Evolutionary conservation across 2,113 vertebrate species (phyloP).

Genomic region (Panthera uncia): DNA sequence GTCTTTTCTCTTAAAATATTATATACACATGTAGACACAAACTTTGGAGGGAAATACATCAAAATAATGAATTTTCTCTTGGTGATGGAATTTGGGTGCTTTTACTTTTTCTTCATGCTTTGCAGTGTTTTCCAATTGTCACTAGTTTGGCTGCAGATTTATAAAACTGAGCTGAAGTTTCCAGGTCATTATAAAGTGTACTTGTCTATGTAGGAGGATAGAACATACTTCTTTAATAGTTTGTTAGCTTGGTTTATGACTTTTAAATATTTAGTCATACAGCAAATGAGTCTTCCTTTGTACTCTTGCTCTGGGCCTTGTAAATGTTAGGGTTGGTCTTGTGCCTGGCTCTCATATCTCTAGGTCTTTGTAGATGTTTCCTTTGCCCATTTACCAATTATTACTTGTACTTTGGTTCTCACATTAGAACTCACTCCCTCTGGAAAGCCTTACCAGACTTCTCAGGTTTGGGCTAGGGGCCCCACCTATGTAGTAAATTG

Average conservation of each 20-base stretch:
- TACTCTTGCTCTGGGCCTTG: not conserved
- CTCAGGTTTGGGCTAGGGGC: not conserved
- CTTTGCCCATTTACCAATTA: not conserved
- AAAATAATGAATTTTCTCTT: not conserved
- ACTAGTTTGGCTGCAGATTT: not conserved
- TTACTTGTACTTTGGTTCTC: not conserved
- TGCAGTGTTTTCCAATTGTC: conserved; percentile 11
- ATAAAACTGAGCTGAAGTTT: not conserved
- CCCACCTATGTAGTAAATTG: not conserved
- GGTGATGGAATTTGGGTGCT: not conserved
- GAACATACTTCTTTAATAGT: not conserved
- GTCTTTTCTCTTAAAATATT: not conserved
- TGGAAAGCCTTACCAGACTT: not conserved
- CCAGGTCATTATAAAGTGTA: not conserved
- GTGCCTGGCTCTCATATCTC: not conserved
- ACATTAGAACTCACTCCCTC: not conserved
- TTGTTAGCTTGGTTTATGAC: not conserved
- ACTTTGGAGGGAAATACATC: not conserved
- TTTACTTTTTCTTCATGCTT: not conserved
- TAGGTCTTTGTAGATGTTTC: not conserved
- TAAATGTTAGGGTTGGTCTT: not conserved
- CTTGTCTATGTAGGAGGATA: not conserved
- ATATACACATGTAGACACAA: not conserved
- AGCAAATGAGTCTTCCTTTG: not conserved
- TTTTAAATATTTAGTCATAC: not conserved